Evolutionary conservation across 2,888 invertebrate species (phyloP), one percentile per base, ranked within the genome.

Genomic region (Pammene fasciana): DNA sequence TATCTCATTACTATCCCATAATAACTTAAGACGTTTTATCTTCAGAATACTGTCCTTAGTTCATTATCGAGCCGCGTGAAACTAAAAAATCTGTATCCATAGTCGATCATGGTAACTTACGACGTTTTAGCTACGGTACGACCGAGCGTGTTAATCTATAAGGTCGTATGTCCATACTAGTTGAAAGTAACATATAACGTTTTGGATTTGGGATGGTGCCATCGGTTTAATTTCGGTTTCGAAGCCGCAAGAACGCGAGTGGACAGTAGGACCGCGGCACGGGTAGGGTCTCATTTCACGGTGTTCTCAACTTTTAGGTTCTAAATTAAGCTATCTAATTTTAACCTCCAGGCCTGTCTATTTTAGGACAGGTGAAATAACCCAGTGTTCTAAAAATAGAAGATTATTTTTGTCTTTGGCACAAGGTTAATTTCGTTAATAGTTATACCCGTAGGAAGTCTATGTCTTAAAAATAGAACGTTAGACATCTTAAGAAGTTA

Each of bases 181-280:
- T 18, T 43, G 8, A n/a, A n/a, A 43, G n/a, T 26, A n/a, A 43
- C 16, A 16, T 57, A 14, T 43, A 43, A 18, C 43, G 18, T 57
- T 57, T 43, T 13, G 11, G 18, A 7, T 13, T 18, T 1, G 1
- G 26, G 50, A 52, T 34, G 2, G 14, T 72, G 68, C 72, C 77
- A 75, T 74, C 75, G 79, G 80, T 82, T 84, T 83, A 84, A 86
- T 86, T 85, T 85, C 80, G 79, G 79, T 50, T 26, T 67, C 76
- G 74, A 86, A 84, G 82, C 85, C 85, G 67, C 83, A 85, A 77
- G 77, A 85, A 81, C 79, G 82, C 75, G 65, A 65, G 48, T 72
- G 72, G 70, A 65, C 67, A 59, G 59, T 41, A 18, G 43, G 41
- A 59, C 43, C 59, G 66, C 5, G 43, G 65, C n/a, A 41, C 26